phyloP scores from a whole-genome alignment of 2,888 invertebrate species.

The Nipponacmea schrenckii region DNA sequence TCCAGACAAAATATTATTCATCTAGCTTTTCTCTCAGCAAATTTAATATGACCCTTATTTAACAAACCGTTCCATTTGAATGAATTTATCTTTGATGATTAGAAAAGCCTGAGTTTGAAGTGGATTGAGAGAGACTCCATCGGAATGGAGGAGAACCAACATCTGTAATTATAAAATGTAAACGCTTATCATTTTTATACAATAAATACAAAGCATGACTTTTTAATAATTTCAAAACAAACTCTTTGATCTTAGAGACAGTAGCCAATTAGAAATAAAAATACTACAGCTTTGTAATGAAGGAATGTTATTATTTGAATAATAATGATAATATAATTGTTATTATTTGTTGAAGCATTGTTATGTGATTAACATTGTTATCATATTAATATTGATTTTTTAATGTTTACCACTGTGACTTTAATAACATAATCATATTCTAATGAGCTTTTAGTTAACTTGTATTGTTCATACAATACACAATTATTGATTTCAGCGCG shows the following conservation, averaged over 20 bases:
- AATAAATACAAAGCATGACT: too few relatives aligned
- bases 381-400: background rate
- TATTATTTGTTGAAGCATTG: too few relatives aligned
- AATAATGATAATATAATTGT: too few relatives aligned
- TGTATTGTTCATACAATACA: background rate
- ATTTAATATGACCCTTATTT: background rate
- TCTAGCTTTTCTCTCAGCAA: background rate
- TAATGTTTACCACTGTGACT: background rate
- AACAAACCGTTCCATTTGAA: background rate
- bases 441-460: background rate
- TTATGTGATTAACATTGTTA: background rate
- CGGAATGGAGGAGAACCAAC: background rate
- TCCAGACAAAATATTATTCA: background rate
- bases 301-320: too few relatives aligned
- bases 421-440: background rate
- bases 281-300: too few relatives aligned
- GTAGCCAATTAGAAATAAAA: too few relatives aligned
- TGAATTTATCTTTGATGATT: background rate
- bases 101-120: background rate
- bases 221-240: too few relatives aligned
- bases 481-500: constrained; percentile 3
- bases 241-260: too few relatives aligned
- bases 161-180: background rate
- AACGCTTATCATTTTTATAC: too few relatives aligned
- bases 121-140: background rate